Evolutionary conservation across 37 sponge, comb jelly and placozoan species (phyloP).

Genomic region (Theonella swinhoei): DNA sequence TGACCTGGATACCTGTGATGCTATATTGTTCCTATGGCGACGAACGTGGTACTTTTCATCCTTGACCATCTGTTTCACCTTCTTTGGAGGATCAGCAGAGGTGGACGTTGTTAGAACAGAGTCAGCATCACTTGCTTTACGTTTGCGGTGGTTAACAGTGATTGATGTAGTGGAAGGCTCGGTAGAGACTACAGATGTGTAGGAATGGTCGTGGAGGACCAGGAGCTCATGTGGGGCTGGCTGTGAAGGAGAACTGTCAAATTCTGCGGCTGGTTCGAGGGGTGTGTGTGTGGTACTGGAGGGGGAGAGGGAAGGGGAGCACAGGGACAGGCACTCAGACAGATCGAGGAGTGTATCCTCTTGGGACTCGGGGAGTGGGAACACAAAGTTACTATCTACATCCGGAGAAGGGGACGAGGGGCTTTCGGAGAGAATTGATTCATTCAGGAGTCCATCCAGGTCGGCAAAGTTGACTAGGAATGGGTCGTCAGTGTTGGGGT

Average conservation of each 20-base stretch:
- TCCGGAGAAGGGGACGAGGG: not conserved
- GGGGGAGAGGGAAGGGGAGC: not conserved
- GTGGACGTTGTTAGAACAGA: not conserved
- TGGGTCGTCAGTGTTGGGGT: not conserved
- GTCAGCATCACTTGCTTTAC: not conserved
- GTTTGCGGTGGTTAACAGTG: not conserved
- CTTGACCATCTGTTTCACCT: not conserved
- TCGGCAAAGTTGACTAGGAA: not conserved
- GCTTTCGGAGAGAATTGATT: not conserved
- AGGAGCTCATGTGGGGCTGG: not conserved
- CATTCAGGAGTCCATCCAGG: slow-evolving; percentile 7
- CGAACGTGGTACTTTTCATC: slow-evolving; percentile 10
- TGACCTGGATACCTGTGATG: slow-evolving; percentile 59
- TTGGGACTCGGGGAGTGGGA: not conserved
- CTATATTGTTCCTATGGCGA: slow-evolving; percentile 65
- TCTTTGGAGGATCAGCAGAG: not conserved
- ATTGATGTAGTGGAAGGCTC: not conserved
- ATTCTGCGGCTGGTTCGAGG: not conserved
- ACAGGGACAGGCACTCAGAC: not conserved
- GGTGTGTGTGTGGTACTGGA: not conserved
- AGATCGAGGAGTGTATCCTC: not conserved
- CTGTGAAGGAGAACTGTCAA: not conserved
- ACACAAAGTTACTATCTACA: not conserved
- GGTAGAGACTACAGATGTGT: no score
- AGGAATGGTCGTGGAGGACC: not conserved